These are phyloP conservation scores for Bombus pyrosoma DNA, from an alignment of 1,140 invertebrate species.

Conservation along the genomic window DNA sequence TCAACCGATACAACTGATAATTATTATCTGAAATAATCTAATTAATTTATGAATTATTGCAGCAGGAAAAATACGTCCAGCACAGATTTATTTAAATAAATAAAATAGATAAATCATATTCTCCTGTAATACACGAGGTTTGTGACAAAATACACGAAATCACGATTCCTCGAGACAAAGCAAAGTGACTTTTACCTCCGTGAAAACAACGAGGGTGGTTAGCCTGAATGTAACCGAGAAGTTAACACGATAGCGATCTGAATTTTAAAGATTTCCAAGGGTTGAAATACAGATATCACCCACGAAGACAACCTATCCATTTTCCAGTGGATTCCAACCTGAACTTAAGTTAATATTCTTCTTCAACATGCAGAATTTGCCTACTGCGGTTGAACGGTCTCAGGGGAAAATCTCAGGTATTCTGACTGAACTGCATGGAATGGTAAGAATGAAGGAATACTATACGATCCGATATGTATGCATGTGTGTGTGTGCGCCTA, in stretches of 20 bases:
- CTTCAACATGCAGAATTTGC: constrained; percentile 69
- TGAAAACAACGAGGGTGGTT: constrained; percentile 56
- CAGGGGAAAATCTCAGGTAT: constrained; percentile 40
- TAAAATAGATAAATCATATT: too few relatives aligned
- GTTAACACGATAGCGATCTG: constrained; percentile 69
- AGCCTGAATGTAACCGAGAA: constrained; percentile 69
- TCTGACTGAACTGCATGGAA: constrained; percentile 13
- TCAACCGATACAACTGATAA: too few relatives aligned
- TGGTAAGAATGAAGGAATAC: constrained; percentile 46
- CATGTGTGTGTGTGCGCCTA: not conserved
- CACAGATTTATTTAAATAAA: too few relatives aligned
- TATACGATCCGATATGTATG: not conserved
- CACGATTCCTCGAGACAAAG: not conserved
- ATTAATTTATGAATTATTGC: too few relatives aligned
- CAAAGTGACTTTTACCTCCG: not conserved
- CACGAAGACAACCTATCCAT: constrained; percentile 67
- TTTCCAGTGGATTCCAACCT: constrained; percentile 39
- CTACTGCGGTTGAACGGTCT: constrained; percentile 25
- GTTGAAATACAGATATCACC: constrained; percentile 74
- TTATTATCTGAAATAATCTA: too few relatives aligned
- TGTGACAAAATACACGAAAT: constrained; percentile 24
- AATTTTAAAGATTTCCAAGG: constrained; percentile 59
- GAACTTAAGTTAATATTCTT: constrained; percentile 66
- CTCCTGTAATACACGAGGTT: not conserved
- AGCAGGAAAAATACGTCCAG: too few relatives aligned